A percentile compares a stretch with the other conserved stretches of the same genome.
Evolutionary conservation across 1,140 invertebrate genomes (phyloP).

Genomic region (Cherax quadricarinatus): DNA sequence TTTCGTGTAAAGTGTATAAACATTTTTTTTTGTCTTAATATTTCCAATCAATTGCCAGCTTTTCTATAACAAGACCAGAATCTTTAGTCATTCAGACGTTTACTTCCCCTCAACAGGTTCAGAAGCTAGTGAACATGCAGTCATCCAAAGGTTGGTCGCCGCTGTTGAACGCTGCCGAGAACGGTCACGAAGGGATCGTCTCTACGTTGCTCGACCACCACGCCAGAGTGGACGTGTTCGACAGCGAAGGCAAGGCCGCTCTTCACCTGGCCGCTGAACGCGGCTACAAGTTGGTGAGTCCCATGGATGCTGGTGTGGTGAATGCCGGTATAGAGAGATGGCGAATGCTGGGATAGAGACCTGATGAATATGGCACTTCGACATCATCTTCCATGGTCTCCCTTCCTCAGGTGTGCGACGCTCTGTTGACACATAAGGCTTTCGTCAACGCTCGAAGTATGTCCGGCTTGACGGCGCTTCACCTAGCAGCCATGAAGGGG

Average conservation of each 20-base stretch:
- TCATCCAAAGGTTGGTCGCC: conserved; percentile 96
- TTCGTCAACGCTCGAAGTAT: conserved; percentile 94
- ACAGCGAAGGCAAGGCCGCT: conserved; percentile 95
- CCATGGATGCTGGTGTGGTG: neutral
- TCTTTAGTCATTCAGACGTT: too few species aligned
- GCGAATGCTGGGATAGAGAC: neutral
- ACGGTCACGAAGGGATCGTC: conserved; percentile 81
- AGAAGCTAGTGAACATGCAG: conserved; percentile 95
- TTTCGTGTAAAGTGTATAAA: too few species aligned
- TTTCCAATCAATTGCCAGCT: too few species aligned
- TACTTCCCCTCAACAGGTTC: conserved; percentile 81
- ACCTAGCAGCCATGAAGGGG: conserved; percentile 94
- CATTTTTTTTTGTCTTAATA: too few species aligned
- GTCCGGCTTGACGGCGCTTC: conserved; percentile 81
- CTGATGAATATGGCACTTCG: neutral
- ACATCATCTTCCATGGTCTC: neutral
- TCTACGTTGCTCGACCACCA: conserved; percentile 80
- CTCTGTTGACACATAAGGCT: conserved; percentile 96
- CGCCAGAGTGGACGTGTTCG: conserved; percentile 95
- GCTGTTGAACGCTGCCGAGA: conserved; percentile 89
- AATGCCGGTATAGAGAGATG: neutral
- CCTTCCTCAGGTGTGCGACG: conserved; percentile 90
- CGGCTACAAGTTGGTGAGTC: conserved; percentile 82
- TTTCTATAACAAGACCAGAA: too few species aligned
- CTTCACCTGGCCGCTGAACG: conserved; percentile 96